A percentile compares a stretch with the other conserved stretches of the same genome.
Conservation (phyloP, 2,113 vertebrate genomes). For the Rhabdornis inornatus region DNA sequence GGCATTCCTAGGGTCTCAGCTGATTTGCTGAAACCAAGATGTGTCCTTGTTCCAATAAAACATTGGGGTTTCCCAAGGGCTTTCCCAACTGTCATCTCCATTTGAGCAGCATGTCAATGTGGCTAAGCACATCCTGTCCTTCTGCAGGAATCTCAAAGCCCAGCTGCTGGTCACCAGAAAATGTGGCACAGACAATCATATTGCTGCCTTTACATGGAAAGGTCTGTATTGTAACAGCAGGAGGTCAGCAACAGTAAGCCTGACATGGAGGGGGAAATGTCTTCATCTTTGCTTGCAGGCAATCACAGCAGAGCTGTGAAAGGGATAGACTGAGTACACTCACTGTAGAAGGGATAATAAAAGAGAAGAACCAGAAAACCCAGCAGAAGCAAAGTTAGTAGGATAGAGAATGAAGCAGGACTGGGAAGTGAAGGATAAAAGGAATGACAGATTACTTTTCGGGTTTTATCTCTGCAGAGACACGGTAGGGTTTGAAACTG, state of each 20-base stretch:
- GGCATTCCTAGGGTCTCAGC: background rate
- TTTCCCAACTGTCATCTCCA: background rate
- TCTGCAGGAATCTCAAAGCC: background rate
- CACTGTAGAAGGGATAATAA: background rate
- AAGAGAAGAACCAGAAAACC: background rate
- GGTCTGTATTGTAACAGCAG: background rate
- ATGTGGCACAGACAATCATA: background rate
- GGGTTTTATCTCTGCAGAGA: background rate
- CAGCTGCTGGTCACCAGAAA: background rate
- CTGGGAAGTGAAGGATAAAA: background rate
- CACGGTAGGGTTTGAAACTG: background rate
- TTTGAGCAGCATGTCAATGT: background rate
- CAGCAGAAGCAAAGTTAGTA: background rate
- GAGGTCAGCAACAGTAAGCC: background rate
- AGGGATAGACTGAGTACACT: background rate
- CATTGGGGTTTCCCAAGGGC: background rate
- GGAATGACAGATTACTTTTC: background rate
- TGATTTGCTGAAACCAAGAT: slow-evolving; percentile 16
- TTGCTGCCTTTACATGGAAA: background rate
- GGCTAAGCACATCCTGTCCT: background rate
- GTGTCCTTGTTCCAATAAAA: background rate
- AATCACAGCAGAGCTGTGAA: background rate
- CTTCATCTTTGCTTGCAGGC: background rate
- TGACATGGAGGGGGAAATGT: background rate
- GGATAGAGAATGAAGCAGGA: background rate